phyloP scores from a whole-genome alignment of 2,888 invertebrate genomes.

The Unio delphinus region DNA sequence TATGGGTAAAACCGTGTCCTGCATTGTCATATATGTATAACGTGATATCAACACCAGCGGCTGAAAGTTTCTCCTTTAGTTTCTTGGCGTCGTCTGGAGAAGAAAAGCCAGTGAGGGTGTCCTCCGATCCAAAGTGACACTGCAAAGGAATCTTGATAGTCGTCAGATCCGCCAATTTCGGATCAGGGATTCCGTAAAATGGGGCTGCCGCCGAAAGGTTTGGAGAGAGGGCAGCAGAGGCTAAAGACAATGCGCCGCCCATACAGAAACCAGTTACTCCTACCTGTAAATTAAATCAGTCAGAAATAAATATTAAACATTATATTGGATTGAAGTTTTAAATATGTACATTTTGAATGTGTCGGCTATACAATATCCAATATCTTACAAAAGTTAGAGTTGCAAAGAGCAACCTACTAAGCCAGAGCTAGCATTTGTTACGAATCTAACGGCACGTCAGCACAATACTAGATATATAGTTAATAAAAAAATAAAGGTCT shows the following conservation, averaged over 20 bases:
- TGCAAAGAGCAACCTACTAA: no score
- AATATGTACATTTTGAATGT: no score
- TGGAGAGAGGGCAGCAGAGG: constrained; percentile 47
- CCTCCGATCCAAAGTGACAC: constrained; percentile 62
- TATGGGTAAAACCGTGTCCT: constrained; percentile 57
- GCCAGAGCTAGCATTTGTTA: no score
- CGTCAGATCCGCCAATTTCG: constrained; percentile 50
- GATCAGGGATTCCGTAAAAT: constrained; percentile 63
- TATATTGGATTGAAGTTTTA: no score
- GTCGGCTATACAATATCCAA: no score
- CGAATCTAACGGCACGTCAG: no score
- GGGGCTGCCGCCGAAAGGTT: constrained; percentile 62
- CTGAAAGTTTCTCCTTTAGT: constrained; percentile 48
- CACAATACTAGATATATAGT: no score
- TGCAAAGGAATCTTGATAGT: constrained; percentile 61
- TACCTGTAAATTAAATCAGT: constrained; percentile 36
- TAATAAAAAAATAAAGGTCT: no score
- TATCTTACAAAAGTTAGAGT: no score
- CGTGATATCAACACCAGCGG: constrained; percentile 30
- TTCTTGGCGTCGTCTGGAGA: constrained; percentile 48
- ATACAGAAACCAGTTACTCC: constrained; percentile 69
- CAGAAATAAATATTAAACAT: no score
- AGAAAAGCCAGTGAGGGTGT: constrained; percentile 57
- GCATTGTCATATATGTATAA: constrained; percentile 53
- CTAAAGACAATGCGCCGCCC: constrained; percentile 65